Conservation (phyloP, 1,140 invertebrate species). For the Catajapyx aquilonaris region DNA sequence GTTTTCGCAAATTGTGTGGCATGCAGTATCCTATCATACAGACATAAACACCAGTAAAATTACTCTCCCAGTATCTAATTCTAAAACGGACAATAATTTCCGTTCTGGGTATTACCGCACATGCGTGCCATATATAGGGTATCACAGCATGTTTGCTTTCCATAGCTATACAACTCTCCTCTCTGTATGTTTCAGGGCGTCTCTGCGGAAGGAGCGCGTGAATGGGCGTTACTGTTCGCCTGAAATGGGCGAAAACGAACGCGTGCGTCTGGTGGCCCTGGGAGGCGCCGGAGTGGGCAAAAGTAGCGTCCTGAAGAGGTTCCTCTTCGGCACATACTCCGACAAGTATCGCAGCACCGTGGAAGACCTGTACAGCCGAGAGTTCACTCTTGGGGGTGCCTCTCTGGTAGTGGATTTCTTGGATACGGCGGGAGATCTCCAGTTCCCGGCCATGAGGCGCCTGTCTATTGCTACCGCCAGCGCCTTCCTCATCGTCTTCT, state of each 20-base stretch:
- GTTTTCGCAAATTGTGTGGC: too few species aligned
- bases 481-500: slow-evolving; percentile 75
- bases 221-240: too few species aligned
- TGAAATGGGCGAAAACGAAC: slow-evolving; percentile 49
- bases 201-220: too few species aligned
- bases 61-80: too few species aligned
- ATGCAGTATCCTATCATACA: too few species aligned
- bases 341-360: slow-evolving; percentile 72
- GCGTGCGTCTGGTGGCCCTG: slow-evolving; percentile 62
- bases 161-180: too few species aligned
- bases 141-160: too few species aligned
- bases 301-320: slow-evolving; percentile 63
- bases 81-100: too few species aligned
- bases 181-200: too few species aligned
- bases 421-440: slow-evolving; percentile 68
- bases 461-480: slow-evolving; percentile 73
- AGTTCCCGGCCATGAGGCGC: slow-evolving; percentile 69
- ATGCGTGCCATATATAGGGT: too few species aligned
- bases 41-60: too few species aligned
- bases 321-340: slow-evolving; percentile 63
- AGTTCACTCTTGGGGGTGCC: slow-evolving; percentile 44
- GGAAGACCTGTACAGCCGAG: slow-evolving; percentile 69
- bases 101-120: too few species aligned
- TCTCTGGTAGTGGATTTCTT: slow-evolving; percentile 52
- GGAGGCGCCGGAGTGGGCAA: slow-evolving; percentile 70